phyloP scores from a whole-genome alignment of 1,140 invertebrate genomes.

The Carposina sasakii region DNA sequence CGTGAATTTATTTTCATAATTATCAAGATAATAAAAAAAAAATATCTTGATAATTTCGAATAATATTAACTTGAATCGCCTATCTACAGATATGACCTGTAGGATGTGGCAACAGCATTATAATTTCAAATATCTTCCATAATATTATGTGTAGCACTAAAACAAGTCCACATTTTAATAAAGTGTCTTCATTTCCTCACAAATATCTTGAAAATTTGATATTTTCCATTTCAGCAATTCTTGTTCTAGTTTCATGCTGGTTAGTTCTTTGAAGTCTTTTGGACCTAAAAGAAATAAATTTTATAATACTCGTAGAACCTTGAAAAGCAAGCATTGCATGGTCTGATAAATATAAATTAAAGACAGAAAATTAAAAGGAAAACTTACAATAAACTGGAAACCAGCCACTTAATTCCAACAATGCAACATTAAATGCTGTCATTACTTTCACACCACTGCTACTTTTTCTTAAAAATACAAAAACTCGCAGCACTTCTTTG shows the following conservation, averaged over 20 bases:
- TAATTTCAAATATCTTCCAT: too few relatives aligned
- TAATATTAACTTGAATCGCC: too few relatives aligned
- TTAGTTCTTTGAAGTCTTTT: constrained; percentile 57
- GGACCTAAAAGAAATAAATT: constrained; percentile 66
- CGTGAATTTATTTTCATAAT: too few relatives aligned
- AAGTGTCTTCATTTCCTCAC: constrained; percentile 37
- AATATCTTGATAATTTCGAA: too few relatives aligned
- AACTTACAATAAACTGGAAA: constrained; percentile 76
- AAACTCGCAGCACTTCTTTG: constrained; percentile 70
- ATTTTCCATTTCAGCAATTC: constrained; percentile 59
- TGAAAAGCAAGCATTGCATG: constrained; percentile 13
- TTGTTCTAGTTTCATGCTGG: constrained; percentile 46
- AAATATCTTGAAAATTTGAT: constrained; percentile 53
- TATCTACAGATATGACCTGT: too few relatives aligned
- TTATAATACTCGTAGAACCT: too few relatives aligned
- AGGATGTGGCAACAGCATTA: too few relatives aligned
- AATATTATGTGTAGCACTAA: too few relatives aligned
- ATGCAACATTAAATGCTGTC: constrained; percentile 74
- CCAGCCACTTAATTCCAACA: constrained; percentile 80
- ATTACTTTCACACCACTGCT: constrained; percentile 72
- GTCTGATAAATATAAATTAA: constrained; percentile 1
- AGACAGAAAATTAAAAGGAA: constrained; percentile 15
- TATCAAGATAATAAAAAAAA: too few relatives aligned
- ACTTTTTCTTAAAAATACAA: constrained; percentile 77
- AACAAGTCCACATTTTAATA: too few relatives aligned